Evolutionary conservation across 1,140 invertebrate species (phyloP).

Genomic region (Calephelis nemesis): DNA sequence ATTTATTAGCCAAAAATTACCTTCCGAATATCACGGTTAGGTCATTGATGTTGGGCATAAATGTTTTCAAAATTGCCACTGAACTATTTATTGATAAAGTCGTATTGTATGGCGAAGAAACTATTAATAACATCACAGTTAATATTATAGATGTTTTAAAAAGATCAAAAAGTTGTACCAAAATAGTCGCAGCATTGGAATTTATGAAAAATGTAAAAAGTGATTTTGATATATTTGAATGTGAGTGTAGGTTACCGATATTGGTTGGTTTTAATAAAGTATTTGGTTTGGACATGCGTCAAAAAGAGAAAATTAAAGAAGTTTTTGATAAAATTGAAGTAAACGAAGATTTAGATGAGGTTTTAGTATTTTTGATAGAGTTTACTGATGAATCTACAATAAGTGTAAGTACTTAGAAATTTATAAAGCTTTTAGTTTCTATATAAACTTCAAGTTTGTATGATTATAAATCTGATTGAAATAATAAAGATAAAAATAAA

Average conservation of each 20-base stretch:
- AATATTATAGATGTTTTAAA: not conserved
- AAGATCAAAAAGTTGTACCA: not conserved
- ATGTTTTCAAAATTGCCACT: not conserved
- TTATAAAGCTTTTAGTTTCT: not conserved
- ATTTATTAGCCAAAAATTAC: not conserved
- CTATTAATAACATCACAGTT: not conserved
- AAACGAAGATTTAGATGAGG: not conserved
- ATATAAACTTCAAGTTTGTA: no score
- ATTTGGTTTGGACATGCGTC: not conserved
- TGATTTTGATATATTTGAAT: not conserved
- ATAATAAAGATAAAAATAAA: no score
- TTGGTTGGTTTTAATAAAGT: slow-evolving; percentile 2
- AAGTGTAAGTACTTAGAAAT: not conserved
- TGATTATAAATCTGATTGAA: no score
- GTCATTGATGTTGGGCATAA: not conserved
- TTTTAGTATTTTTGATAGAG: not conserved
- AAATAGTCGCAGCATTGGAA: not conserved
- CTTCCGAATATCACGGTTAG: not conserved
- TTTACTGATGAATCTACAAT: not conserved
- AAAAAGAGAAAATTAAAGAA: not conserved
- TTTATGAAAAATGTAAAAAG: not conserved
- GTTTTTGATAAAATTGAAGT: not conserved
- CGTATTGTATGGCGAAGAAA: not conserved
- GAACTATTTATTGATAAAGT: not conserved
- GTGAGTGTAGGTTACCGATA: not conserved